A percentile compares a stretch with the other conserved stretches of the same genome.
Conservation (phyloP, 2,797 vertebrate species). For the Anas flavirostris region DNA sequence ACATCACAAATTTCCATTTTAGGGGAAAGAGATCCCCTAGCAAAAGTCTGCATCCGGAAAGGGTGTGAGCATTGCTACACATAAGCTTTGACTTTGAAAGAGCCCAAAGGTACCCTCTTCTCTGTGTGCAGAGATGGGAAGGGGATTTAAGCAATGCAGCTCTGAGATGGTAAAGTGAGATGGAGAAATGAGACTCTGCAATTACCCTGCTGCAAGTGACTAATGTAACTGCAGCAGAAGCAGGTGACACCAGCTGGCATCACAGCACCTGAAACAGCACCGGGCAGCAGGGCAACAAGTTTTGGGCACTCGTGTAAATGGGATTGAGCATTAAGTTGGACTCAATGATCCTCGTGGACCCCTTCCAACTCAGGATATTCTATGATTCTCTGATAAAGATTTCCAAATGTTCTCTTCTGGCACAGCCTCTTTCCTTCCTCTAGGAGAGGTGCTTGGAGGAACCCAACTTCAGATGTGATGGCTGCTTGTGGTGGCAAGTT, state of each 20-base stretch:
- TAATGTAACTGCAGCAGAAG: not conserved
- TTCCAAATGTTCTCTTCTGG: not conserved
- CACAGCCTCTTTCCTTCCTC: not conserved
- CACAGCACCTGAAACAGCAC: not conserved
- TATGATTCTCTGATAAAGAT: not conserved
- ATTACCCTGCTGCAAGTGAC: not conserved
- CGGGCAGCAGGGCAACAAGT: not conserved
- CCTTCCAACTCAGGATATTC: not conserved
- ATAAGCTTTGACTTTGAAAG: not conserved
- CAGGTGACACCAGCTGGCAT: rapidly evolving
- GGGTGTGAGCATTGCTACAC: not conserved
- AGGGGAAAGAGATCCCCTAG: not conserved
- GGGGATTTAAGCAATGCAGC: not conserved
- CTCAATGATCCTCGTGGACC: not conserved
- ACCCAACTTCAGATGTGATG: not conserved
- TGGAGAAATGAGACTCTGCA: not conserved
- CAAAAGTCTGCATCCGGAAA: not conserved
- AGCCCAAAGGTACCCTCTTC: not conserved
- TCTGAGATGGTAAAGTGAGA: not conserved
- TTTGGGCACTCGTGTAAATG: not conserved
- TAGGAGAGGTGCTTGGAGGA: not conserved
- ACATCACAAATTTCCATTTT: not conserved
- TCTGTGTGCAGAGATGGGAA: not conserved
- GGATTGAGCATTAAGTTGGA: not conserved
- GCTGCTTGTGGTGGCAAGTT: not conserved